Percentiles rank a stretch among this genome's conserved stretches.
These are phyloP conservation scores for Liasis olivaceus DNA, from an alignment of 2,797 vertebrate genomes.

Conservation along the genomic window DNA sequence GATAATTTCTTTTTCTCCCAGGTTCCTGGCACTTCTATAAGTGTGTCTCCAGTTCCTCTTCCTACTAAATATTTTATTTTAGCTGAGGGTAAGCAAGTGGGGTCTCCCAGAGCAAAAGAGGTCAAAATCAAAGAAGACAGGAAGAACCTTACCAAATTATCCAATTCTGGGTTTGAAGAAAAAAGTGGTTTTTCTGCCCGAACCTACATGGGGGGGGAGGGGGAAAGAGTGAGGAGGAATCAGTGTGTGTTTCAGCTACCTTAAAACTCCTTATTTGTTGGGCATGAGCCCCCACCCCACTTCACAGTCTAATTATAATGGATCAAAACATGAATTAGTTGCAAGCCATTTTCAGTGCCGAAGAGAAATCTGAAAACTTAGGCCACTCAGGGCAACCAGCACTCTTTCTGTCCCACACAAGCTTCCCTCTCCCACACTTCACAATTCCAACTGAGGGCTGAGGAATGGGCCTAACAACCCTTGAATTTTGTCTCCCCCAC, in stretches of 20 bases:
- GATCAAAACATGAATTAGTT: background rate
- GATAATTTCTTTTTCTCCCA: background rate
- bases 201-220: slow-evolving; percentile 79
- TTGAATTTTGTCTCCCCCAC: no score
- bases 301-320: background rate
- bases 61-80: background rate
- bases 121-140: background rate
- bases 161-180: slow-evolving; percentile 98
- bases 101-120: background rate
- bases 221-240: slow-evolving; percentile 44
- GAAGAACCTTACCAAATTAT: slow-evolving; percentile 96
- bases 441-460: background rate
- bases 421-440: background rate
- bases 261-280: background rate
- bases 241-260: slow-evolving; percentile 31
- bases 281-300: background rate
- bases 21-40: background rate
- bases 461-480: background rate
- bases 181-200: slow-evolving; percentile 99
- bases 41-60: background rate
- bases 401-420: background rate
- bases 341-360: background rate
- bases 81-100: background rate
- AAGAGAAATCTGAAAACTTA: background rate
- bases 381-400: background rate